A percentile compares a stretch with the other conserved stretches of the same genome.
phyloP scores from a whole-genome alignment of 2,888 invertebrate genomes.

The Diadromus collaris region DNA sequence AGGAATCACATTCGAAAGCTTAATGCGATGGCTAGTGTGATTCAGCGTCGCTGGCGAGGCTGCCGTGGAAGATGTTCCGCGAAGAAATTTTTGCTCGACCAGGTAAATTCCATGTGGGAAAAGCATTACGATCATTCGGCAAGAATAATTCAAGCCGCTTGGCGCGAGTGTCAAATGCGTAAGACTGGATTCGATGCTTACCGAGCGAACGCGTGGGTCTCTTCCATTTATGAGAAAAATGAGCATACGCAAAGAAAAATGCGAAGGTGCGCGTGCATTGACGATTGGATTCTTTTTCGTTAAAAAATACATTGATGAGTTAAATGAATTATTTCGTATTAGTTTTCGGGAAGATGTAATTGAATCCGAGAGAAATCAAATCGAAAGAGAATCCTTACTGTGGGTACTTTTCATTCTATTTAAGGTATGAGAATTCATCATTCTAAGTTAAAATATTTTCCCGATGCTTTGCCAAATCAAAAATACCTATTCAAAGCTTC shows the following conservation, averaged over 20 bases:
- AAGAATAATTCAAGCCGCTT: constrained; percentile 70
- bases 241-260: constrained; percentile 62
- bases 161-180: constrained; percentile 71
- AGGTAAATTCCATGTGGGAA: constrained; percentile 65
- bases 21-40: constrained; percentile 64
- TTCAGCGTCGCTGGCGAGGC: constrained; percentile 73
- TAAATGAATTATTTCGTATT: not conserved
- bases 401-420: constrained; percentile 74
- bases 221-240: constrained; percentile 65
- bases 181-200: constrained; percentile 60
- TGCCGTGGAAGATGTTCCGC: constrained; percentile 59
- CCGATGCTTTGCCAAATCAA: not conserved
- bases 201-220: constrained; percentile 65
- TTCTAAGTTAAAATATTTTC: not conserved
- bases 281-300: not conserved
- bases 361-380: constrained; percentile 18
- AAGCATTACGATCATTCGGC: constrained; percentile 68
- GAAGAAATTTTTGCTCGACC: constrained; percentile 57
- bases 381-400: constrained; percentile 70
- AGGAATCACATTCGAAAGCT: constrained; percentile 69
- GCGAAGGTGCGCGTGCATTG: constrained; percentile 60
- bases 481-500: constrained; percentile 62
- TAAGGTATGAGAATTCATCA: constrained; percentile 64
- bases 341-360: constrained; percentile 66
- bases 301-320: not conserved